Evolutionary conservation across 2,888 invertebrate genomes (phyloP).

Genomic region (Clusia tigrina): DNA sequence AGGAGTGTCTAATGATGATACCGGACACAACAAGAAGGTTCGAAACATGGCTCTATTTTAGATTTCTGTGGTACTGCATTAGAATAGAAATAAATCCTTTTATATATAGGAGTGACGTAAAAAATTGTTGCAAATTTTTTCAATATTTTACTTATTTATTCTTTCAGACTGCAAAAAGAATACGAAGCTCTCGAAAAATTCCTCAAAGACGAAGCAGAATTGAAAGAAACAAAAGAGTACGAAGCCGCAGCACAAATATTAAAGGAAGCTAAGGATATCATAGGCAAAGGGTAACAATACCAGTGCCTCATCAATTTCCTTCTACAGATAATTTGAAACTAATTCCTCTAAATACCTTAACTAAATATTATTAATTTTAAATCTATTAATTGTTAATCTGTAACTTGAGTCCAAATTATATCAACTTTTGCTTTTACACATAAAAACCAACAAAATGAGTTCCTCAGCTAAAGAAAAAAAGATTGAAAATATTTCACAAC

Average conservation of each 20-base stretch:
- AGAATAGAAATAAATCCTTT: too few relatives aligned
- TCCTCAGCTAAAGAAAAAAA: neutral
- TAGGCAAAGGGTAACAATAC: conserved; percentile 29
- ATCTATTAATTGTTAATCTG: too few relatives aligned
- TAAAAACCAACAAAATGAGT: neutral
- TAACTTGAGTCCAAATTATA: too few relatives aligned
- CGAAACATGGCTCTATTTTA: too few relatives aligned
- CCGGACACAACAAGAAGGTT: conserved; percentile 86
- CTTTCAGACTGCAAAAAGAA: conserved; percentile 74
- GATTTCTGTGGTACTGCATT: too few relatives aligned
- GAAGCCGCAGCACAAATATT: conserved; percentile 73
- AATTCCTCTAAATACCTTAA: neutral
- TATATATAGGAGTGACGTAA: neutral
- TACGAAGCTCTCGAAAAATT: conserved; percentile 78
- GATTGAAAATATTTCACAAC: conserved; percentile 18
- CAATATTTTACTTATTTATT: conserved; percentile 3
- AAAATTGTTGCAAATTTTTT: neutral
- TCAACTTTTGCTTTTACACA: too few relatives aligned
- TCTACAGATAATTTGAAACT: too few relatives aligned
- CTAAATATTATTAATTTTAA: neutral
- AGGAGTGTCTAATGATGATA: conserved; percentile 91
- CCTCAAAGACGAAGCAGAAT: conserved; percentile 77
- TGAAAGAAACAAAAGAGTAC: conserved; percentile 79
- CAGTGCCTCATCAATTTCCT: neutral
- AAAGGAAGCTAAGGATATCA: conserved; percentile 70